phyloP scores from a whole-genome alignment of 2,113 vertebrate genomes.

The Azemiops feae region DNA sequence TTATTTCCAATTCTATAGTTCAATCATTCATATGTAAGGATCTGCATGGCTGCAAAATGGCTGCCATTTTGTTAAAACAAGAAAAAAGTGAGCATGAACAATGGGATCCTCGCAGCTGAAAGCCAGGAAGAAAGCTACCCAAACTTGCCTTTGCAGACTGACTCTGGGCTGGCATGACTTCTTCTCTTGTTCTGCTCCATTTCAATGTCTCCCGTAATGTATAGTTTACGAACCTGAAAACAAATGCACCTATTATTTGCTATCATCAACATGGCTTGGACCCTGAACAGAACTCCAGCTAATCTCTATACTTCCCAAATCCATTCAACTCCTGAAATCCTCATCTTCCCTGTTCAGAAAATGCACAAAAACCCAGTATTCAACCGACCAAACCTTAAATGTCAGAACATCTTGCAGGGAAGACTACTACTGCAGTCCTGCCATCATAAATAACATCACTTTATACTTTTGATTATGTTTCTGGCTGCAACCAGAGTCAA shows the following conservation, averaged over 20 bases:
- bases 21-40: neutral
- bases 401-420: neutral
- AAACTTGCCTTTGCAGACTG: conserved; percentile 33
- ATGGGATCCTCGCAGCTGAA: neutral
- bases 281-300: neutral
- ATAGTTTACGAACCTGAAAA: conserved; percentile 77
- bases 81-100: neutral
- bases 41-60: neutral
- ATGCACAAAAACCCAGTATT: neutral
- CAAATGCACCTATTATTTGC: neutral
- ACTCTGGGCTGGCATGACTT: conserved; percentile 36
- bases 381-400: neutral
- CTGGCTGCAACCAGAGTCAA: neutral
- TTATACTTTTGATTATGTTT: neutral
- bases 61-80: neutral
- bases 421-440: neutral
- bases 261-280: neutral
- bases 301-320: neutral
- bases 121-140: rapidly evolving
- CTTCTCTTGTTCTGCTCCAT: conserved; percentile 52
- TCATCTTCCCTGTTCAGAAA: neutral
- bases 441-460: neutral
- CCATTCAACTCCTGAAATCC: neutral
- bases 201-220: conserved; percentile 62
- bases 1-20: neutral